phyloP scores from a whole-genome alignment of 2,797 vertebrate genomes.

The Heliangelus exortis region DNA sequence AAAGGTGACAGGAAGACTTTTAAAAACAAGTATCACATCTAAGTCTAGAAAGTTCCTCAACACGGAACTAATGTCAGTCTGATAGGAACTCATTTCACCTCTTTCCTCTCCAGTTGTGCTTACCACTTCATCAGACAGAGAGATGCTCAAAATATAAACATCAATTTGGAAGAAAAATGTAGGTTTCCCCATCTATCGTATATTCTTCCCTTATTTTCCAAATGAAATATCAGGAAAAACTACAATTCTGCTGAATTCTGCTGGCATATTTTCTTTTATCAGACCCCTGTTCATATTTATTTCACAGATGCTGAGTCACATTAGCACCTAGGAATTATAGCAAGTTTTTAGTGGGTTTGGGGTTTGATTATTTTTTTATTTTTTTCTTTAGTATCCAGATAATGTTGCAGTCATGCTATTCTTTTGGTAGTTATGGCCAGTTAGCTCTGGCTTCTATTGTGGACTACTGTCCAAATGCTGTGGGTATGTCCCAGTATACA shows the following conservation, averaged over 20 bases:
- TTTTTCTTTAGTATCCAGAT: neutral
- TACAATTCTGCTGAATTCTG: neutral
- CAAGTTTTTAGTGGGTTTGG: rapidly evolving
- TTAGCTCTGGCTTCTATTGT: neutral
- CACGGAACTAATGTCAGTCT: neutral
- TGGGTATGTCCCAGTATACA: neutral
- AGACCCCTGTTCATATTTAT: neutral
- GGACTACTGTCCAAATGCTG: neutral
- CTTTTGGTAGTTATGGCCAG: neutral
- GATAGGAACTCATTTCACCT: neutral
- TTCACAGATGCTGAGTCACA: neutral
- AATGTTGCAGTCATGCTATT: neutral
- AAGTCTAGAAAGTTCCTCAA: neutral
- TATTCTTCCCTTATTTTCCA: neutral
- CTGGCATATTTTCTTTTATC: neutral
- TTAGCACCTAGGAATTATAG: neutral
- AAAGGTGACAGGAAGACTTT: neutral
- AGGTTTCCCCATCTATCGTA: neutral
- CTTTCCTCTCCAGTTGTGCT: neutral
- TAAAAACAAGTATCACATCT: neutral
- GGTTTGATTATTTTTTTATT: neutral
- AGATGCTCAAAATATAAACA: neutral
- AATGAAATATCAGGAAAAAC: neutral
- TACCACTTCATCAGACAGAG: neutral
- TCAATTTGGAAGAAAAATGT: neutral